phyloP scores from a whole-genome alignment of 2,113 vertebrate genomes.

The Carettochelys insculpta region DNA sequence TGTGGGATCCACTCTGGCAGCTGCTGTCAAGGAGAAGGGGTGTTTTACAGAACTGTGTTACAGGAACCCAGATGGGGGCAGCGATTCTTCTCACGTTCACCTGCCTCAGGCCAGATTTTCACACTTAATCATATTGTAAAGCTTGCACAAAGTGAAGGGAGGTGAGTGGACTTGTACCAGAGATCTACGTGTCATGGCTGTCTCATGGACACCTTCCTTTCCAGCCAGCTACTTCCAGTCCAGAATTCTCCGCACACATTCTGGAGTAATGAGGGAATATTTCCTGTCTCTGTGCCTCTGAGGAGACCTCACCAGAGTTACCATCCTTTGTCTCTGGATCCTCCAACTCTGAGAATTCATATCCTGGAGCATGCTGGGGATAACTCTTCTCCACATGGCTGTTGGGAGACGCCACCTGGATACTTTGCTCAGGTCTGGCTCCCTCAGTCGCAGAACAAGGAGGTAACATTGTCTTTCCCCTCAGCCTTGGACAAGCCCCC shows the following conservation, averaged over 20 bases:
- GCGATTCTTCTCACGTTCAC: background rate
- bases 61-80: background rate
- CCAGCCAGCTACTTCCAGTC: background rate
- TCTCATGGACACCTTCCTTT: background rate
- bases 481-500: background rate
- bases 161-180: background rate
- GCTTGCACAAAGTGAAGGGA: background rate
- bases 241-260: background rate
- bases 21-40: background rate
- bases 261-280: background rate
- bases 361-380: background rate
- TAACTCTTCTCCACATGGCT: background rate
- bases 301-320: background rate
- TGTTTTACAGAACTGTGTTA: background rate
- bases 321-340: background rate
- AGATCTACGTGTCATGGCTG: background rate
- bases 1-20: background rate
- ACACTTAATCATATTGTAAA: background rate
- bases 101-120: background rate
- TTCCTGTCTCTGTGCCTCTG: background rate
- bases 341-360: background rate
- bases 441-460: background rate
- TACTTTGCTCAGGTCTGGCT: background rate
- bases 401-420: background rate
- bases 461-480: background rate